Evolutionary conservation across 2,797 vertebrate genomes (phyloP).

Genomic region (Propithecus deckenii): DNA sequence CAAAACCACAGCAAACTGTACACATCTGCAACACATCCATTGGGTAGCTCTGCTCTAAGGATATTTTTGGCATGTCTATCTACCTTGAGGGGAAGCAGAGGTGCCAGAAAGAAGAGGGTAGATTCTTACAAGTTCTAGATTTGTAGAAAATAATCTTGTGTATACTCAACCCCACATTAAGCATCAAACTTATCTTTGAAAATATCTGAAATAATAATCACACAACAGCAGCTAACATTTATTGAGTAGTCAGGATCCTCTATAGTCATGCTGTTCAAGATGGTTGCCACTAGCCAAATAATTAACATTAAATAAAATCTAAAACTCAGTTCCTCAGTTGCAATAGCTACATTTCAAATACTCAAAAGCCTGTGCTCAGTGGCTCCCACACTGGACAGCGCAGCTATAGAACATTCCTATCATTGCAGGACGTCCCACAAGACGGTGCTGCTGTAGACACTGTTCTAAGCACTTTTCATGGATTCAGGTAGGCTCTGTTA

Average conservation of each 20-base stretch:
- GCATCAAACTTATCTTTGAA: background rate
- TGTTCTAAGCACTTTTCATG: rapidly evolving
- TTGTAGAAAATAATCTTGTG: background rate
- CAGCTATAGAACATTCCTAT: background rate
- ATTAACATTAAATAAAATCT: background rate
- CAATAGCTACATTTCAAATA: background rate
- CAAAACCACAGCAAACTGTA: rapidly evolving
- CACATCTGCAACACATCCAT: rapidly evolving
- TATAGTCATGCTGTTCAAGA: background rate
- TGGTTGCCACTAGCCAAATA: background rate
- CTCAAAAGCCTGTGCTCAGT: background rate
- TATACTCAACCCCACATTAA: background rate
- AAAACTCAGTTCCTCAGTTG: background rate
- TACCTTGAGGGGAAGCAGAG: background rate
- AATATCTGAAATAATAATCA: background rate
- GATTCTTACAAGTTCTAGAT: background rate
- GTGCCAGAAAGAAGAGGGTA: background rate
- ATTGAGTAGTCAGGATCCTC: rapidly evolving
- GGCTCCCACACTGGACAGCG: background rate
- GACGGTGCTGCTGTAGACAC: rapidly evolving
- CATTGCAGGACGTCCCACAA: rapidly evolving
- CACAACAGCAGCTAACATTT: background rate
- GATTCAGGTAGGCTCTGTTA: background rate
- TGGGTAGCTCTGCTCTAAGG: background rate
- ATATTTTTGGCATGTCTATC: background rate